Base-by-base conservation (phyloP, 2,797 vertebrate genomes). In the Myoxocephalus aenaeus region DNA sequence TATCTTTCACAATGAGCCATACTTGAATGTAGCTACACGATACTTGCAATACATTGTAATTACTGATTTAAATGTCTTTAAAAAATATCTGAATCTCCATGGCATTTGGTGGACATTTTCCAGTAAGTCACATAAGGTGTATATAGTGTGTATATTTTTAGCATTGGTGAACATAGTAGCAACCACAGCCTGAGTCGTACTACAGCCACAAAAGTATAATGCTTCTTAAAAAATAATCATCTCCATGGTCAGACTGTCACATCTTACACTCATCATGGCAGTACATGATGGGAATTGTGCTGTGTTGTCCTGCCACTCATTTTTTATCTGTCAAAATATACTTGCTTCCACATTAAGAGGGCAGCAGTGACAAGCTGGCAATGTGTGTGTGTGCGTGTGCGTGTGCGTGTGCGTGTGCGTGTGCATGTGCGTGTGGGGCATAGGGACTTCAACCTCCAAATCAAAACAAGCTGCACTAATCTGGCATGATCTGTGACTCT, bases 391-490 rank as follows among this genome's bases (percentile, higher is more conserved):
- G 74, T 67, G 66, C 50, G 75, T 53, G 77, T 73, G 70, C 50
- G 76, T 44, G 76, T n/a, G 75, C 22, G 74, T 34, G 40, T 34
- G 53, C 9, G 66, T 20, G 70, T 22, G 53, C 53, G 68, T 14
- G 53, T 34, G 56, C 34, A 22, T 48, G 48, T 34, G 56, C 7
- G 62, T 14, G 40, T 18, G 40, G 66, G 66, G 51, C 48, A 66
- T 58, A 70, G 72, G 70, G 84, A 77, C 54, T 86, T 82, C 78
- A 87, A 86, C 81, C 38, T 62, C 80, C 87, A 78, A 70, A 89
- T 88, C 78, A 92, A 92, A 93, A 92, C 92, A 92, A 92, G 89
- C 89, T 84, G 73, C 84, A 89, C 84, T 92, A 93, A 93, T 94
- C 91, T 86, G 83, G 50, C 80, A 61, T 93, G 90, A 92, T 92